These are phyloP conservation scores for Clupea harengus DNA, from an alignment of 2,113 vertebrate species.

Conservation along the genomic window DNA sequence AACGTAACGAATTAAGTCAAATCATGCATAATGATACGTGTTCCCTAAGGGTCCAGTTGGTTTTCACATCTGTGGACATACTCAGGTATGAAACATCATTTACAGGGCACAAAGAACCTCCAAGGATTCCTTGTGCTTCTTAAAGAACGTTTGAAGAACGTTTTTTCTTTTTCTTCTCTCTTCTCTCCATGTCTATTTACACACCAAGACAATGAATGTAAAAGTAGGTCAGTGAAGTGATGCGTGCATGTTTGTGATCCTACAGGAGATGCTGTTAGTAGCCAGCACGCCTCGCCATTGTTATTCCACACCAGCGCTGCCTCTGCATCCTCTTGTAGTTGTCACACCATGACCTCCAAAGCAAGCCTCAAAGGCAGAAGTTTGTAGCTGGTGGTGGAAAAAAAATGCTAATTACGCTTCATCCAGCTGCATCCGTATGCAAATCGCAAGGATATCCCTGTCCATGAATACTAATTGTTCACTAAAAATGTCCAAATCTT, in stretches of 20 bases:
- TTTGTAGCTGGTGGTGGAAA: constrained; percentile 1
- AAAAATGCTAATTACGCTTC: constrained; percentile 26
- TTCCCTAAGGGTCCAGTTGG: background rate
- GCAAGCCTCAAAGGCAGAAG: constrained; percentile 29
- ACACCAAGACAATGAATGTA: background rate
- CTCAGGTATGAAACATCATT: background rate
- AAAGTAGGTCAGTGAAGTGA: constrained; percentile 14
- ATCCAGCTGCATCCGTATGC: constrained; percentile 3
- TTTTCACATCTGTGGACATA: background rate
- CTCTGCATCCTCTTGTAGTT: background rate
- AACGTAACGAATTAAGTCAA: background rate
- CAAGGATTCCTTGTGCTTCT: background rate
- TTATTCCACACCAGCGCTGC: background rate
- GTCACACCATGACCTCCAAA: constrained; percentile 37
- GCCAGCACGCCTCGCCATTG: background rate
- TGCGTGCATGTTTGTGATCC: constrained; percentile 7
- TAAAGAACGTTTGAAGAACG: background rate
- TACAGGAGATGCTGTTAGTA: background rate
- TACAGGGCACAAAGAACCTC: background rate
- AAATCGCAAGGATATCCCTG: constrained; percentile 16
- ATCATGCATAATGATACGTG: background rate
- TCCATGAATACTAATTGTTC: constrained; percentile 31
- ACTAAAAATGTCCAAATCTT: background rate
- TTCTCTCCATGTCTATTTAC: background rate
- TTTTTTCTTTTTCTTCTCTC: background rate